Conservation (phyloP, 2,797 vertebrate species). For the Yasuhikotakia modesta region DNA sequence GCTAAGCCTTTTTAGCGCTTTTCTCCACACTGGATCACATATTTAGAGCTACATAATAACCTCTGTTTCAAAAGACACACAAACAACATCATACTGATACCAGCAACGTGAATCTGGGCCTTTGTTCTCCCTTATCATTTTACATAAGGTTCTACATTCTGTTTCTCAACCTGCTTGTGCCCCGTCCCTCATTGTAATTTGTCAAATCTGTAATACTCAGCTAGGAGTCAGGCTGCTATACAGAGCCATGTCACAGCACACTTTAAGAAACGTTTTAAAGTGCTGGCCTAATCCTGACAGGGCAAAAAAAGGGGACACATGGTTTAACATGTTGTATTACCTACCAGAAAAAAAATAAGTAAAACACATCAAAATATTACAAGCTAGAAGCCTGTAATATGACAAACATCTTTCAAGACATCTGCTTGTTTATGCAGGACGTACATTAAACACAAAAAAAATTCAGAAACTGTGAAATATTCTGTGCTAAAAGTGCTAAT, state of each 20-base stretch:
- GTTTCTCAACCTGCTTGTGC: neutral
- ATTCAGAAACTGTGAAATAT: slow-evolving; percentile 16
- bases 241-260: slow-evolving; percentile 45
- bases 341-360: slow-evolving; percentile 23
- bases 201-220: slow-evolving; percentile 57
- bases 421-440: slow-evolving; percentile 17
- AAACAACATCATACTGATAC: slow-evolving; percentile 30
- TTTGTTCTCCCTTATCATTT: slow-evolving; percentile 25
- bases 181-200: slow-evolving; percentile 39
- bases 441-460: slow-evolving; percentile 22
- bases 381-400: slow-evolving; percentile 20
- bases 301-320: slow-evolving; percentile 43
- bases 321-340: neutral
- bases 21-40: slow-evolving; percentile 50
- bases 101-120: slow-evolving; percentile 5
- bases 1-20: slow-evolving; percentile 45
- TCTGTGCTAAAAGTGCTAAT: slow-evolving; percentile 30
- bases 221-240: slow-evolving; percentile 49
- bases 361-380: slow-evolving; percentile 46
- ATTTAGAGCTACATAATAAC: slow-evolving; percentile 50
- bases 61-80: slow-evolving; percentile 44
- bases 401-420: slow-evolving; percentile 29
- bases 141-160: slow-evolving; percentile 14
- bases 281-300: slow-evolving; percentile 59
- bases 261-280: slow-evolving; percentile 51